Evolutionary conservation across 2,113 vertebrate genomes (phyloP), one percentile per base, ranked within the genome.

Genomic region (Syngnathus typhle): DNA sequence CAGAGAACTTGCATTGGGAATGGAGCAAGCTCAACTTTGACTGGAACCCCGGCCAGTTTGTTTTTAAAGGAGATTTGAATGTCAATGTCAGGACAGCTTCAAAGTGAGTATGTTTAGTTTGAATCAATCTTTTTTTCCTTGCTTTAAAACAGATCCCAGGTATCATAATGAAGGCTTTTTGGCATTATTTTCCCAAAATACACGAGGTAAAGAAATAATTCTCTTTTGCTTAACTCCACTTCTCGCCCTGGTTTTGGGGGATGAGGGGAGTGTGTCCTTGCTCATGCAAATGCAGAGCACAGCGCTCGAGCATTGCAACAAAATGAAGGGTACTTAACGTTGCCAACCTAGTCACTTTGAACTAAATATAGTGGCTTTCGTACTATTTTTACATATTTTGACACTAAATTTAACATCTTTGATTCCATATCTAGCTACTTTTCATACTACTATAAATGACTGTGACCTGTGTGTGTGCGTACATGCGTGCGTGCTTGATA

Each of bases 1-100:
- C 95, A 0, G 97, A 99, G 87, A 98, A 99, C 82, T 87, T 99
- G 92, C 96, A 99, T 87, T 99, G 96, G 97, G 97, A 99, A 68
- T 99, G 97, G 97, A 96, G 32, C 80, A 94, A 91, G 56, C 88
- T 99, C 4, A 92, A 91, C 73, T 98, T 94, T 87, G 91, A 93
- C 79, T 98, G 97, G 96, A 95, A 92, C 52, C 93, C 95, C 0
- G 95, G 95, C 36, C 93, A 98, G 86, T 98, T 99, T 38, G 84
- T 95, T 65, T 98, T 96, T 83, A 95, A 92, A 85, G 97, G 97
- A 52, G 93, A 95, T 85, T 83, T 99, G 83, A 95, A 99, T 65
- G 86, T 99, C 76, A 99, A 98, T 0, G 96, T 99, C 75, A 93
- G 97, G 68, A 99, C 97, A 1, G 97, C 97, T 2, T 99, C 96